Base-by-base conservation (phyloP, 2,888 invertebrate species). In the Frankliniella fusca region DNA sequence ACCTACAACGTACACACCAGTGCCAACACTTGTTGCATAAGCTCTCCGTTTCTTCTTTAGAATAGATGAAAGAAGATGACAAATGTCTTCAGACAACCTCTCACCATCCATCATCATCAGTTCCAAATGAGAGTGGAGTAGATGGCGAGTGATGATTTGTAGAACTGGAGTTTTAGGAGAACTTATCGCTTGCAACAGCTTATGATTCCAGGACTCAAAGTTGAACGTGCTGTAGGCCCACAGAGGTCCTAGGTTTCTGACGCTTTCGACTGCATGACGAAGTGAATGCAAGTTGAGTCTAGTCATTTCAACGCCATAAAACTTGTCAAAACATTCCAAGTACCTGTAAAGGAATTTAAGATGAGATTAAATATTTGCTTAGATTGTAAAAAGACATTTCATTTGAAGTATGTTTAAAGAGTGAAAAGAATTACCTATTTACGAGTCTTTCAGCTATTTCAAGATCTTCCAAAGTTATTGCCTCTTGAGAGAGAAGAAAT, bases 131-230 rank as follows among this genome's bases (percentile, higher is more conserved):
- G 18, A 5, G 54, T 18, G 54, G 8, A 54, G 54, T 1, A 54
- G 15, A 54, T 54, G 54, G 3, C 54, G 54, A 15, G 54, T 54
- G 18, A n/a, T n/a, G 3, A 65, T 18, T 8, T 65, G 65, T 1
- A 65, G 20, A 18, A 65, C n/a, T n/a, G 65, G n/a, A 10, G n/a
- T n/a, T 3, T 65, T 65, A 9, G 65, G 65, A 8, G 65, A 18
- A 18, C 9, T n/a, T n/a, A 65, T n/a, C 2, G 18, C n/a, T n/a
- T n/a, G 65, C 2, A 65, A 10, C 9, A 65, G 1, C 15, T 65
- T 65, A n/a, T 65, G 65, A 11, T 65, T 65, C 65, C 65, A 65
- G 1, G 65, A 65, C n/a, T 65, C 65, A 65, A 65, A 65, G 65
- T 65, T 65, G 8, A 65, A 65, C 8, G 65, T 65, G n/a, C 65